Base-by-base conservation (phyloP, 2,113 vertebrate genomes). In the Hepsetus odoe region DNA sequence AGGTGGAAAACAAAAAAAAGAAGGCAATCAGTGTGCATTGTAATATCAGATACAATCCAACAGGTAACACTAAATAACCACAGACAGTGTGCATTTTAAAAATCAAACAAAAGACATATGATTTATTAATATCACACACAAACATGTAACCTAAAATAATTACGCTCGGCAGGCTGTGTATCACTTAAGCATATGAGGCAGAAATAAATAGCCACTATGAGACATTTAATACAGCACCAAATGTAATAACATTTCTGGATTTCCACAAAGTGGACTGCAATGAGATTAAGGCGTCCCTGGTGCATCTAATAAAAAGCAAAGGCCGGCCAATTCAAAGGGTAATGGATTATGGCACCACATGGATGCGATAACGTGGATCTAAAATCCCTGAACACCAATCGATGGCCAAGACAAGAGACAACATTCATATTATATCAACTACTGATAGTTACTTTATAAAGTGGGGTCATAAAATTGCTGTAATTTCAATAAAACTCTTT, bases 261-360 rank as follows among this genome's bases (percentile, higher is more conserved):
- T 90, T 90, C 89, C 89, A 90, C 89, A 92, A 91, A 93, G 92
- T 93, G 92, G 89, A 91, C 76, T 65, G 85, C 87, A 94, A 93
- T 93, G 87, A 91, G 88, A 93, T 93, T 93, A 93, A 85, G 67
- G 86, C 82, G 90, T 91, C 90, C 92, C 91, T 87, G 80, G 82
- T 89, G 91, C 75, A 85, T 80, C 74, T 91, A 93, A 93, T 93
- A 89, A 92, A 93, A 91, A 85, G 91, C 79, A 79, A 83, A 79
- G 85, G 80, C 84, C 16, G 6, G 53, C 38, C 32, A 42, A 77
- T 84, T 80, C 42, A 38, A 51, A 88, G 82, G 81, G 80, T 89
- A 90, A 91, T 92, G 90, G 88, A 88, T 87, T 92, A 89, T 90
- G 90, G 90, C 90, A 88, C 89, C 83, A 81, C 87, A 88, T 86